Evolutionary conservation across 2,113 vertebrate species (phyloP).

Genomic region (Lucifuga dentata): DNA sequence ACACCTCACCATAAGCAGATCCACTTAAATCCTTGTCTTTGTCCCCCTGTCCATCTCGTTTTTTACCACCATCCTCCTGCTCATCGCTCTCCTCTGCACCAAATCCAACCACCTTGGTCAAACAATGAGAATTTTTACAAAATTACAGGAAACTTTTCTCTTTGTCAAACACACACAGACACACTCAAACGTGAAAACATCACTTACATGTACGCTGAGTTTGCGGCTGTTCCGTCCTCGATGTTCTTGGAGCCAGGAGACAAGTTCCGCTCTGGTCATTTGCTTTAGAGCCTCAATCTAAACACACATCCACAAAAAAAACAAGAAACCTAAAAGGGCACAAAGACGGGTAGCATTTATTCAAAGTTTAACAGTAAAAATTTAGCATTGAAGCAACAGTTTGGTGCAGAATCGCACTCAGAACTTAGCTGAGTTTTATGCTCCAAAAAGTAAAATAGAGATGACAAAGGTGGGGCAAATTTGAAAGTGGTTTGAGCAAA

Average conservation of each 20-base stretch:
- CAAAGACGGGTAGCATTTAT: background rate
- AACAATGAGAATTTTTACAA: constrained; percentile 26
- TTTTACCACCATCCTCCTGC: constrained; percentile 64
- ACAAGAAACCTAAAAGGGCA: no score
- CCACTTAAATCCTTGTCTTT: constrained; percentile 83
- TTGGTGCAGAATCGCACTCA: no score
- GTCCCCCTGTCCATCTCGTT: constrained; percentile 71
- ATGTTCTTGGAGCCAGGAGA: constrained; percentile 89
- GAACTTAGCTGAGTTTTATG: no score
- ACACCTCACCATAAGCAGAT: constrained; percentile 86
- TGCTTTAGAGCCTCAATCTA: constrained; percentile 93
- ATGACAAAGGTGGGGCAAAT: no score
- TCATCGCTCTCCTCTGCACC: constrained; percentile 72
- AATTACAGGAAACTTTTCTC: background rate
- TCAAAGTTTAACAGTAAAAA: background rate
- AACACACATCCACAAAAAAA: constrained; percentile 16
- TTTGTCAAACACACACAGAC: background rate
- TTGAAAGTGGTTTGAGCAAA: no score
- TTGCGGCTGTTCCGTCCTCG: constrained; percentile 84
- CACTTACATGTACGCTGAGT: constrained; percentile 94
- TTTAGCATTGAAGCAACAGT: no score
- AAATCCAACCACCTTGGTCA: constrained; percentile 88
- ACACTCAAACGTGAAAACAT: background rate
- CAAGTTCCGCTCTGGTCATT: constrained; percentile 87
- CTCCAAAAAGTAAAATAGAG: no score